Percentiles rank a stretch among this genome's conserved stretches.
phyloP scores from a whole-genome alignment of 2,888 invertebrate genomes.

The Drosophila engyochracea region DNA sequence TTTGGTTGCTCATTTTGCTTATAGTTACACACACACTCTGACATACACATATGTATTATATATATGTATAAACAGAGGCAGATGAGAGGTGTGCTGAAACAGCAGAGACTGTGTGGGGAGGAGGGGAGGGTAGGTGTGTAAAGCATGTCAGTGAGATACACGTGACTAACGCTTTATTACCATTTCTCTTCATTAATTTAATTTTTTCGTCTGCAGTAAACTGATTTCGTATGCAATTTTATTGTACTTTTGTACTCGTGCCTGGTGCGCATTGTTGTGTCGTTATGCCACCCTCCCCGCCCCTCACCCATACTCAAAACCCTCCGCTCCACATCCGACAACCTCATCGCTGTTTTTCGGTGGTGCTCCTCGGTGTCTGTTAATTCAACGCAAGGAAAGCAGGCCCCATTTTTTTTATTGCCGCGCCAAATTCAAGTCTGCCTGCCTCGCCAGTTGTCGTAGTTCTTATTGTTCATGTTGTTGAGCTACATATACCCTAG shows the following conservation, averaged over 20 bases:
- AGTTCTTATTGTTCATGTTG: slow-evolving; percentile 28
- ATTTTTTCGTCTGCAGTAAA: slow-evolving; percentile 81
- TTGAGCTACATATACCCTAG: slow-evolving; percentile 36
- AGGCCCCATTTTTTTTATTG: slow-evolving; percentile 71
- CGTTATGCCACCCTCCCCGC: slow-evolving; percentile 56
- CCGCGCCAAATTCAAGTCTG: slow-evolving; percentile 80
- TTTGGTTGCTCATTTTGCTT: slow-evolving; percentile 33
- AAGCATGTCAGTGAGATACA: slow-evolving; percentile 58
- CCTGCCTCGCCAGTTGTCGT: slow-evolving; percentile 48
- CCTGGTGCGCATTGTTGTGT: slow-evolving; percentile 80
- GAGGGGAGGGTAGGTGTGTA: neutral
- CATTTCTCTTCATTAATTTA: slow-evolving; percentile 81
- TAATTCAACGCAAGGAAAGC: slow-evolving; percentile 66
- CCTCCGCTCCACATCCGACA: neutral
- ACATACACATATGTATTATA: neutral
- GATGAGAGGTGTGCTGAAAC: neutral
- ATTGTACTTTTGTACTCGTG: slow-evolving; percentile 81
- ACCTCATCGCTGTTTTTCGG: slow-evolving; percentile 36
- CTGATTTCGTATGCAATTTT: slow-evolving; percentile 81
- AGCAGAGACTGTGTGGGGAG: neutral
- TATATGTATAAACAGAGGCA: neutral
- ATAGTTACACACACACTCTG: slow-evolving; percentile 11
- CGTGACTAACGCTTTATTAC: slow-evolving; percentile 81
- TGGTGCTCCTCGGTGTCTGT: slow-evolving; percentile 68
- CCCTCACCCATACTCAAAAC: neutral